Evolutionary conservation across 2,113 vertebrate species (phyloP), one percentile per base, ranked within the genome.

Genomic region (Hippolais icterina): DNA sequence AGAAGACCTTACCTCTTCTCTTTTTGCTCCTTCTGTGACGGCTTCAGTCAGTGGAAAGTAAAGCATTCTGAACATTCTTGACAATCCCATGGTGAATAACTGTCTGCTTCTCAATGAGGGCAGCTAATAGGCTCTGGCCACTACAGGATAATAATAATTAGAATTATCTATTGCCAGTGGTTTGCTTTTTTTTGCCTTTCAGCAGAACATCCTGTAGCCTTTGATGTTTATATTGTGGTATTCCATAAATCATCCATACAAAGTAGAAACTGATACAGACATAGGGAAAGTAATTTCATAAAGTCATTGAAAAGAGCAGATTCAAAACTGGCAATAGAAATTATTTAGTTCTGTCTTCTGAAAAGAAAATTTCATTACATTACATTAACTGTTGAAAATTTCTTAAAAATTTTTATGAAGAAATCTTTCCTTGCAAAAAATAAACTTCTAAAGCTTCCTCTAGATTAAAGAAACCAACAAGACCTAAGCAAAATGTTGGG

Each of bases 161-260:
- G 16, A 22, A 8, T 46, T 76, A 33, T 9, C 29, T 60, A 1
- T 46, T 75, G 23, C 31, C 35, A 77, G 1, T 69, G 14, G 14
- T 81, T 79, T 83, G 49, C 4, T 8, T 42, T 42, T 65, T 64
- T 60, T 63, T 76, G 29, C 11, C 29, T 84, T 91, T 81, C 42
- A 57, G 46, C 41, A 17, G 33, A 31, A 52, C 17, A 46, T 49
- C 25, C 13, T 46, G 15, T 57, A 71, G 47, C 61, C 65, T 87
- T 75, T 47, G 29, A 71, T 39, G 14, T 42, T 70, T 71, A 88
- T 79, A 52, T 28, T 54, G 10, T 64, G 29, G 8, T n/a, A 27
- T 44, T 46, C 39, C 31, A 28, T 49, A 35, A 22, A 47, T 28
- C 0, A 0, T 16, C 42, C n/a, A 20, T 16, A 20, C 7, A 60